phyloP scores from a whole-genome alignment of 2,888 invertebrate species.

The Acanthosepion esculentum region DNA sequence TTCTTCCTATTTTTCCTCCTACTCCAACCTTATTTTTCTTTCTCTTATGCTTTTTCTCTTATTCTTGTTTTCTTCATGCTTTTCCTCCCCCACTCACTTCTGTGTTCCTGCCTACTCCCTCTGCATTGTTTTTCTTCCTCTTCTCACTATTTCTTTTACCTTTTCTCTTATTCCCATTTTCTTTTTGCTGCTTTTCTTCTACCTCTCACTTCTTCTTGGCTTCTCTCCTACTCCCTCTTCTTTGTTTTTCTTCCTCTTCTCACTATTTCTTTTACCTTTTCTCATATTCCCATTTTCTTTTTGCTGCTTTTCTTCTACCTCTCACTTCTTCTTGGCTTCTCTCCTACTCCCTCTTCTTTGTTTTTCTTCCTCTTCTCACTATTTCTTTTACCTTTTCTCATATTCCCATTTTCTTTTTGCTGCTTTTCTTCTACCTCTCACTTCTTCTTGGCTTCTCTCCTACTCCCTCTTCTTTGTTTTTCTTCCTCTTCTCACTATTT shows the following conservation, averaged over 20 bases:
- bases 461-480: neutral
- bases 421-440: neutral
- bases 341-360: no score
- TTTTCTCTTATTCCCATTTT: no score
- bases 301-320: neutral
- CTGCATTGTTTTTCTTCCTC: no score
- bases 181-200: neutral
- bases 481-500: no score
- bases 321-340: neutral
- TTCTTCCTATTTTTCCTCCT: neutral
- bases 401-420: no score
- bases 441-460: neutral
- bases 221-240: neutral
- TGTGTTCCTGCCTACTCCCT: no score
- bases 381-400: no score
- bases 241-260: neutral
- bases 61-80: neutral
- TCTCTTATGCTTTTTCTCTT: neutral
- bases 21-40: neutral
- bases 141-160: no score
- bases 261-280: no score
- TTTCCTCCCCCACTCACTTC: neutral
- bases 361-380: no score
- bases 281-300: no score
- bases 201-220: neutral